These are phyloP conservation scores for Amphimallon solstitiale DNA, from an alignment of 2,888 invertebrate species.

Conservation along the genomic window DNA sequence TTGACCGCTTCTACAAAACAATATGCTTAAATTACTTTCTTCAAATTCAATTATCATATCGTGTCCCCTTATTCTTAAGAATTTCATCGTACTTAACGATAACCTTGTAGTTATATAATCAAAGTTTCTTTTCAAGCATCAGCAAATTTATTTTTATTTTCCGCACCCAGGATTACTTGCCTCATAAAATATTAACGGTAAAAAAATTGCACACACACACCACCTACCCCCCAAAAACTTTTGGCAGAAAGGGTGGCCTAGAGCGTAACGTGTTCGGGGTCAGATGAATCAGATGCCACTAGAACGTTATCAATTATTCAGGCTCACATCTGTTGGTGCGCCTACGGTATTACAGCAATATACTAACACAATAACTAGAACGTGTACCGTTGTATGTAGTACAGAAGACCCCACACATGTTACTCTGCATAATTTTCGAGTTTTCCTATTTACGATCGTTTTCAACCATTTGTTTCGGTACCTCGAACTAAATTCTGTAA, in stretches of 20 bases:
- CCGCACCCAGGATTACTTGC: slow-evolving; percentile 25
- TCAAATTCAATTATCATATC: no score
- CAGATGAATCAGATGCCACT: slow-evolving; percentile 58
- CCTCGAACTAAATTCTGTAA: not conserved
- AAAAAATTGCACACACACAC: slow-evolving; percentile 33
- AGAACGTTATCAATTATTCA: slow-evolving; percentile 60
- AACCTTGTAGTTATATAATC: no score
- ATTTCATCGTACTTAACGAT: not conserved
- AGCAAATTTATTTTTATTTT: slow-evolving; percentile 26
- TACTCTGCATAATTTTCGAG: slow-evolving; percentile 56
- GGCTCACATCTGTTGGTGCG: slow-evolving; percentile 60
- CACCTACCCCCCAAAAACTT: slow-evolving; percentile 26
- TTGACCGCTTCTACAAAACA: no score
- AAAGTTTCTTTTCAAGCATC: not conserved
- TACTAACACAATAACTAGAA: slow-evolving; percentile 50
- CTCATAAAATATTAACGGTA: slow-evolving; percentile 28
- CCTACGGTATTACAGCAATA: slow-evolving; percentile 43
- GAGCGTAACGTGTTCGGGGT: slow-evolving; percentile 49
- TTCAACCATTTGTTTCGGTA: slow-evolving; percentile 11
- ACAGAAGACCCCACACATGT: slow-evolving; percentile 43
- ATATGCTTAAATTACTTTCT: no score
- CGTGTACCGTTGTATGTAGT: slow-evolving; percentile 50
- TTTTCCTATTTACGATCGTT: slow-evolving; percentile 44
- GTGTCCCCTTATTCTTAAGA: no score
- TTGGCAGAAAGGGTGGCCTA: slow-evolving; percentile 30